Base-by-base conservation (phyloP, 2,113 vertebrate species). In the Albula glossodonta region DNA sequence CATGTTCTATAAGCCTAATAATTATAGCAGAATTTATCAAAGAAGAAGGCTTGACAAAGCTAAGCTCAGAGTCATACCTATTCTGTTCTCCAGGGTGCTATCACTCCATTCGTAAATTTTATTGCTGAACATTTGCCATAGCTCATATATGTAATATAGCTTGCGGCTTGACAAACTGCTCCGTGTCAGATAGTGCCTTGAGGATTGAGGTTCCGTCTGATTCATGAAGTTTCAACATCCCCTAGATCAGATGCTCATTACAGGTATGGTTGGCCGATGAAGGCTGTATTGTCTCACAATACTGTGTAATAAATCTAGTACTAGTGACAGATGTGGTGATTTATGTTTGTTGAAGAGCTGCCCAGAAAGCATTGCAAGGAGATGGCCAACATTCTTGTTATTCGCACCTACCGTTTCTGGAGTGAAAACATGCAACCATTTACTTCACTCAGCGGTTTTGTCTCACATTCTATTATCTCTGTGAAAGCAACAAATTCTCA, bases 71-170 rank as follows among this genome's bases (percentile, higher is more conserved):
- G 31, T 41, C 31, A 41, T 41, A 19, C 12, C 31, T n/a, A 49
- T 83, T 60, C 60, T 22, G 7, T 2, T 48, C 0, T 57, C n/a
- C 19, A 5, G 9, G 53, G 22, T 63, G 53, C n/a, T 60, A 10
- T 17, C n/a, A 57, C 4, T 17, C 56, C 22, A 53, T 56, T 81
- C 80, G 50, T 49, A 12, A 82, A 82, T 25, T n/a, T 52, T 83
- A 22, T 63, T 83, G 52, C 81, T 82, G n/a, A 57, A 53, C 5
- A 83, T 83, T 57, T 83, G 25, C n/a, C 22, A 22, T n/a, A 63
- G 19, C 48, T 13, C 60, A 22, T 25, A 22, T 84, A 15, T 51
- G 51, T 25, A 77, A n/a, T 13, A 50, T 11, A 48, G 49, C 11
- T 53, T 51, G n/a, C 17, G 63, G 19, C 53, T 53, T 57, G 10